Evolutionary conservation across 2,888 invertebrate genomes (phyloP).

Genomic region (Fabriciana adippe): DNA sequence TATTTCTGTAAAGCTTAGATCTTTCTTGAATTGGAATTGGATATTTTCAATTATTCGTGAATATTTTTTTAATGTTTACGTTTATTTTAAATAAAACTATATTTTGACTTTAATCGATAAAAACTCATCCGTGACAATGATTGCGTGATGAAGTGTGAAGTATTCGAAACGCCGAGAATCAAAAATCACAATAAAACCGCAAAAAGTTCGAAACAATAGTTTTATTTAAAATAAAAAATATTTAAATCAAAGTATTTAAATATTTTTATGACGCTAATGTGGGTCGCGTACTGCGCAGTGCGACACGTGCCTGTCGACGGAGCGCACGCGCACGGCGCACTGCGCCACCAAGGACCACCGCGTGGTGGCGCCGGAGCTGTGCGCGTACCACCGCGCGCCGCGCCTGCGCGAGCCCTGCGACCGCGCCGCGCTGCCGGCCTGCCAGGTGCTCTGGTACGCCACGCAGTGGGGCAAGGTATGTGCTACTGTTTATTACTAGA

Average conservation of each 20-base stretch:
- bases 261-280: background rate
- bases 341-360: constrained; percentile 88
- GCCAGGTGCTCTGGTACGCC: constrained; percentile 93
- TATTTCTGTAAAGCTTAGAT: no score
- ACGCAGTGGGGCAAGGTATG: constrained; percentile 95
- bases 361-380: constrained; percentile 86
- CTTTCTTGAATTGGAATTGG: no score
- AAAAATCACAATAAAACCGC: no score
- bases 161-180: no score
- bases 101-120: no score
- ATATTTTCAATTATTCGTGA: no score
- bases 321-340: constrained; percentile 87
- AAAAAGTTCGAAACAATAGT: no score
- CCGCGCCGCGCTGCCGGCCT: constrained; percentile 78
- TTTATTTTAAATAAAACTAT: no score
- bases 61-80: no score
- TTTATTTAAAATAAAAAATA: background rate
- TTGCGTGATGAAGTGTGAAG: no score
- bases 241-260: background rate
- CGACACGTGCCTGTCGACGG: constrained; percentile 88
- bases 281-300: constrained; percentile 81
- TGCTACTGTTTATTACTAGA: background rate
- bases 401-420: constrained; percentile 85
- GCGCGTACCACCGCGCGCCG: constrained; percentile 85
- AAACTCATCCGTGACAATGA: no score